Evolutionary conservation across 2,797 vertebrate species (phyloP), one percentile per base, ranked within the genome.

Genomic region (Cossypha caffra): DNA sequence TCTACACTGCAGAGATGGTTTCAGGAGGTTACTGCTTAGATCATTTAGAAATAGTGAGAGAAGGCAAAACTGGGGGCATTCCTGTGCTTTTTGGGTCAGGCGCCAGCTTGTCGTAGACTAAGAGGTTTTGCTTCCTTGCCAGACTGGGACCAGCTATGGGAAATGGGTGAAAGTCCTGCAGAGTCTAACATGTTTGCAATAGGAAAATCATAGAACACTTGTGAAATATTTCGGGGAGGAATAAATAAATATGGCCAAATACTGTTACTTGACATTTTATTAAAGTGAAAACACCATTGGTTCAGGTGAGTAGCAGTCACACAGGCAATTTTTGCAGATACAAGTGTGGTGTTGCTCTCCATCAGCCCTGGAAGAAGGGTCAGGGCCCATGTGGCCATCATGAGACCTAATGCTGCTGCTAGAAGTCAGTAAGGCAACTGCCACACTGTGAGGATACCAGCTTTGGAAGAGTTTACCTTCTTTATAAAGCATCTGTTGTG

Each of bases 31-130:
- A 20, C 23, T 40, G 28, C 52, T 92, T 63, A 38, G 14, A 24
- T 86, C 13, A 29, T 73, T 85, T 75, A 77, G 57, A 79, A 87
- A 37, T 61, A 18, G 8, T 28, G 58, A 43, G 35, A 42, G 47
- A 77, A 86, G 29, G 55, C 45, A 16, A 47, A 74, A 51, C 12
- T 35, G 43, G 68, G 64, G 42, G 8, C 17, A 25, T 38, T 77
- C n/a, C n/a, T 2, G 1, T 48, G 38, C 24, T 42, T 62, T 79
- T 79, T 61, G 42, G 24, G 20, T 66, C 3, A 0, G 25, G 31
- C 1, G 1, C 10, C 58, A 84, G 28, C 35, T 28, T 31, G 23
- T 75, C 1, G 1, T 33, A 58, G 29, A 45, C 42, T 33, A 52
- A n/a, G 23, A 51, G 20, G 5, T 9, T 67, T 71, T 4, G 4